Evolutionary conservation across 2,888 invertebrate species (phyloP).

Genomic region (Galerucella calmariensis): DNA sequence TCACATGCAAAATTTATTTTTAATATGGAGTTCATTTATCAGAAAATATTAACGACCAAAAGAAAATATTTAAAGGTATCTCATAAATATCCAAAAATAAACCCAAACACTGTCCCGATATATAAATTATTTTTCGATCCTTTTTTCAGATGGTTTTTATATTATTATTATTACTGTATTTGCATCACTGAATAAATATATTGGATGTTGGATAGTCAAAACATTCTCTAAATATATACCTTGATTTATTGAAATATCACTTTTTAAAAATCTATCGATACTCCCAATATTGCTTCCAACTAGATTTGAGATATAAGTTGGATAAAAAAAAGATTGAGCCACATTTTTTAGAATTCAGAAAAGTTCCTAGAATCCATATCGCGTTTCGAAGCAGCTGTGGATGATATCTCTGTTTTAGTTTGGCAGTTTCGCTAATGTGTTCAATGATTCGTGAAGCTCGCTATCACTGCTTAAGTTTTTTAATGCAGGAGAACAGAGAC

Average conservation of each 20-base stretch:
- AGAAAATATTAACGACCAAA: constrained; percentile 1
- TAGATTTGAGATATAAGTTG: no score
- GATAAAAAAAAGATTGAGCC: no score
- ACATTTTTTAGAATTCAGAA: no score
- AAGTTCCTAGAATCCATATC: no score
- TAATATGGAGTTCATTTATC: constrained; percentile 1
- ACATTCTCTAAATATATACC: neutral
- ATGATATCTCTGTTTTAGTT: no score
- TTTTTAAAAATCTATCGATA: no score
- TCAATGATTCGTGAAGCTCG: no score
- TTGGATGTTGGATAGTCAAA: neutral
- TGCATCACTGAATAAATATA: neutral
- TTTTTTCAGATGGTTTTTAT: neutral
- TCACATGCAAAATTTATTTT: constrained; percentile 2
- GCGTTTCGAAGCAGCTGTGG: no score
- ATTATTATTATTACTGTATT: neutral
- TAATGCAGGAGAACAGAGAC: no score
- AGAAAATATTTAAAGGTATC: constrained; percentile 8
- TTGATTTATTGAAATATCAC: constrained; percentile 9
- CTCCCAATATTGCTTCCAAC: no score
- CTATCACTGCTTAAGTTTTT: no score
- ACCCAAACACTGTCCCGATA: constrained; percentile 1
- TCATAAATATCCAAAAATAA: constrained; percentile 27
- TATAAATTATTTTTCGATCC: neutral
- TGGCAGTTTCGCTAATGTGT: no score